A percentile compares a stretch with the other conserved stretches of the same genome.
These are phyloP conservation scores for Sarcophaga peregrina DNA, from an alignment of 1,140 invertebrate genomes.

Conservation along the genomic window DNA sequence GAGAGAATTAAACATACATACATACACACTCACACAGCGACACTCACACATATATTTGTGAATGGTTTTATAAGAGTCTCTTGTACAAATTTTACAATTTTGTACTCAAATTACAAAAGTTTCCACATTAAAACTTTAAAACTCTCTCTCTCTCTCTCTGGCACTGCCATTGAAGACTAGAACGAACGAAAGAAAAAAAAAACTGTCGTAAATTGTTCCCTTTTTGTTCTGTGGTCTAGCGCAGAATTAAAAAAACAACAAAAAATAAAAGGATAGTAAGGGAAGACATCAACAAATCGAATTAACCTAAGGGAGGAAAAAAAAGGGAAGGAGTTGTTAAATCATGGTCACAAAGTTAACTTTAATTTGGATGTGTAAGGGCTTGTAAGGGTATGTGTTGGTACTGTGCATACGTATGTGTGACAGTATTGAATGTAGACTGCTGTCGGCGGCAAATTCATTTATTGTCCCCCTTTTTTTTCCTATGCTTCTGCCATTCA, in stretches of 20 bases:
- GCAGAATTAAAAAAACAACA: not conserved
- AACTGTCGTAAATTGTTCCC: slow-evolving; percentile 32
- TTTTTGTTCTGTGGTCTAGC: not conserved
- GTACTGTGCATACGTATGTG: not conserved
- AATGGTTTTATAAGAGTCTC: slow-evolving; percentile 19
- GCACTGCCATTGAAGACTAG: slow-evolving; percentile 47
- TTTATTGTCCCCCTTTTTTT: slow-evolving; percentile 31
- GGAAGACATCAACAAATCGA: not conserved
- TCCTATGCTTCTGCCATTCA: not conserved
- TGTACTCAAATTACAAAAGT: slow-evolving; percentile 66
- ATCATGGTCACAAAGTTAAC: not conserved
- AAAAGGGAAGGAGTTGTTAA: not conserved
- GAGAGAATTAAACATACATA: not conserved
- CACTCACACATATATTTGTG: slow-evolving; percentile 24
- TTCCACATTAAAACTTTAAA: slow-evolving; percentile 65
- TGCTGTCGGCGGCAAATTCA: slow-evolving; percentile 20
- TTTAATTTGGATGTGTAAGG: not conserved
- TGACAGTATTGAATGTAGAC: not conserved
- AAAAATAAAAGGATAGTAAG: not conserved
- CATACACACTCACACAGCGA: not conserved
- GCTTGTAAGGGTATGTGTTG: no score
- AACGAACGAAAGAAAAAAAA: slow-evolving; percentile 14
- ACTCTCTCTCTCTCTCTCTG: slow-evolving; percentile 50
- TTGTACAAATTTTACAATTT: slow-evolving; percentile 50
- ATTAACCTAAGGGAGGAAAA: not conserved